Conservation (phyloP, 1,140 invertebrate species). For the Agrypnia vestita region DNA sequence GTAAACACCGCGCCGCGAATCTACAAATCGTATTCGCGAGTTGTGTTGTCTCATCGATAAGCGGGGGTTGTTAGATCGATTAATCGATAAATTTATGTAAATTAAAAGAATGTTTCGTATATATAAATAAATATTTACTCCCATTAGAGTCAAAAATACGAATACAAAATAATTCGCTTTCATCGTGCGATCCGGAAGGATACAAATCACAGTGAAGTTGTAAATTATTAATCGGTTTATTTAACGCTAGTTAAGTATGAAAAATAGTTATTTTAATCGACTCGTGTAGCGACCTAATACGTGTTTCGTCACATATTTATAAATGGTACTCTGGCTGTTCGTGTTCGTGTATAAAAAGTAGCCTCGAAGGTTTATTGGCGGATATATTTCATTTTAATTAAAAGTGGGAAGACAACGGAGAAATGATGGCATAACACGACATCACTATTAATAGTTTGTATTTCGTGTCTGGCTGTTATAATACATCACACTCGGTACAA, state of each 20-base stretch:
- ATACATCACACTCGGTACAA: neutral
- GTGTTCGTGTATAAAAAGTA: neutral
- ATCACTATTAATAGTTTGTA: constrained; percentile 10
- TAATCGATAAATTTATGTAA: neutral
- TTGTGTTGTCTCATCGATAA: neutral
- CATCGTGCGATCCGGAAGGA: neutral
- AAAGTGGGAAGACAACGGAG: constrained; percentile 40
- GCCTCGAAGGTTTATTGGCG: neutral
- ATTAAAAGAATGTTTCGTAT: neutral
- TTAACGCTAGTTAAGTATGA: constrained; percentile 21
- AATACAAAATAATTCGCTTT: neutral
- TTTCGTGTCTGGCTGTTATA: neutral
- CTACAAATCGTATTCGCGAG: neutral
- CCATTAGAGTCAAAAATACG: constrained; percentile 11
- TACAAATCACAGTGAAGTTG: constrained; percentile 1
- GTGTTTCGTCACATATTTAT: constrained; percentile 25
- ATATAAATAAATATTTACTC: neutral
- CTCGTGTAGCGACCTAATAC: neutral
- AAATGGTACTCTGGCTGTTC: neutral
- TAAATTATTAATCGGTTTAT: constrained; percentile 19
- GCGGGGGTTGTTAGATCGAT: neutral
- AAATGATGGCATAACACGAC: constrained; percentile 33
- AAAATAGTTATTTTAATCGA: constrained; percentile 11
- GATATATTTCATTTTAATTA: constrained; percentile 42
- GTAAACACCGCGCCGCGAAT: neutral